Conservation (phyloP, 1,140 invertebrate genomes). For the Dreissena polymorpha region DNA sequence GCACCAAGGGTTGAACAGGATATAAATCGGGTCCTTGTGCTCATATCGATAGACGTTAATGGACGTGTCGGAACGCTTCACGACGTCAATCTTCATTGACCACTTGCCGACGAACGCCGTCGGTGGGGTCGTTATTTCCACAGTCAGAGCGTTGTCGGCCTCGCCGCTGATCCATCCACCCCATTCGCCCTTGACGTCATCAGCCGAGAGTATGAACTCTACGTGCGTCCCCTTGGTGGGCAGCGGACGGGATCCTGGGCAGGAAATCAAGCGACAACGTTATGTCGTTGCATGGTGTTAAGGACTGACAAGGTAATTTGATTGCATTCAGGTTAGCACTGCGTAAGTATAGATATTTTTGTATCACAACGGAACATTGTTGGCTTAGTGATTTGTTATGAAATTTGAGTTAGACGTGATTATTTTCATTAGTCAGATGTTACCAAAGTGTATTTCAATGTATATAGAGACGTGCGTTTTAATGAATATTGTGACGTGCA, state of each 20-base stretch:
- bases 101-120: slow-evolving; percentile 91
- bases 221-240: slow-evolving; percentile 22
- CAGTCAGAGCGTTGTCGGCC: not conserved
- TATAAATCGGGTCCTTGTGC: slow-evolving; percentile 84
- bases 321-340: too few species aligned
- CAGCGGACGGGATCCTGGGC: slow-evolving; percentile 3
- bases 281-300: too few species aligned
- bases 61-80: slow-evolving; percentile 81
- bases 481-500: too few species aligned
- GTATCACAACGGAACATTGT: too few species aligned
- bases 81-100: slow-evolving; percentile 91
- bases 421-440: too few species aligned
- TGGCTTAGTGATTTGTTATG: too few species aligned
- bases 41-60: slow-evolving; percentile 83
- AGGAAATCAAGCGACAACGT: not conserved
- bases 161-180: slow-evolving; percentile 18
- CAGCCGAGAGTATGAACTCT: slow-evolving; percentile 19
- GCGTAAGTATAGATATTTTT: too few species aligned
- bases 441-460: too few species aligned
- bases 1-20: slow-evolving; percentile 94
- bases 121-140: slow-evolving; percentile 77
- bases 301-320: too few species aligned
- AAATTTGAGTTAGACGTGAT: too few species aligned
- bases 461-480: too few species aligned
- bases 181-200: slow-evolving; percentile 26